These are phyloP conservation scores for Scaptomyza caliginosa DNA, from an alignment of 2,888 invertebrate genomes.

Conservation along the genomic window DNA sequence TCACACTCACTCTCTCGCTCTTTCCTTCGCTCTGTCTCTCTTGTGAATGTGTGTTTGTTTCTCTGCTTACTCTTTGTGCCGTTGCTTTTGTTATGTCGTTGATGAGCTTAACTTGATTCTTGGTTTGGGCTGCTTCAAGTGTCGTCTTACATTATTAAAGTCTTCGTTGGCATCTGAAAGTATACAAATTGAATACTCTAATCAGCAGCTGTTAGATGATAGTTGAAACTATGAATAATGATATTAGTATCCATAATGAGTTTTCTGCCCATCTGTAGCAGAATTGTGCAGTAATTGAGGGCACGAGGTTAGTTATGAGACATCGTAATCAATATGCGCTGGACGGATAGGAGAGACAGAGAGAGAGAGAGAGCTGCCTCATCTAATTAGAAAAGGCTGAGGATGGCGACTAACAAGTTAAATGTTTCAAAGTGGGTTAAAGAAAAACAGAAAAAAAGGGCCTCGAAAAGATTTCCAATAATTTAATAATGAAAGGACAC, in stretches of 20 bases:
- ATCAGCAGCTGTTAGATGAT: neutral
- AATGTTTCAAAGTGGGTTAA: conserved; percentile 21
- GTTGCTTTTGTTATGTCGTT: conserved; percentile 23
- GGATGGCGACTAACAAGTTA: conserved; percentile 36
- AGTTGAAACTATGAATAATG: too few species aligned
- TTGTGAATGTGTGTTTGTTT: too few species aligned
- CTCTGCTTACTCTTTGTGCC: conserved; percentile 7
- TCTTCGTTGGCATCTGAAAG: conserved; percentile 24
- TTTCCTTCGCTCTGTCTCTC: neutral
- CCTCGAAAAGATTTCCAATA: conserved; percentile 68
- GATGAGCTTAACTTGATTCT: conserved; percentile 26
- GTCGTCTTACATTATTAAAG: conserved; percentile 65
- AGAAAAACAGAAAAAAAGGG: neutral
- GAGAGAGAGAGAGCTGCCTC: conserved; percentile 11
- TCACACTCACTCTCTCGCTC: too few species aligned
- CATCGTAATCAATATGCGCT: conserved; percentile 50
- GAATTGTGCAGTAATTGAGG: conserved; percentile 22
- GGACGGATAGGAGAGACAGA: neutral
- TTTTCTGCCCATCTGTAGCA: neutral
- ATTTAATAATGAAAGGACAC: conserved; percentile 69
- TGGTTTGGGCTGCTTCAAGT: conserved; percentile 16
- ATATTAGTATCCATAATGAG: conserved; percentile 19
- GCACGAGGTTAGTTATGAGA: conserved; percentile 12
- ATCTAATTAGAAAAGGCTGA: conserved; percentile 51
- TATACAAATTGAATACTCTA: neutral